These are phyloP conservation scores for Thalassaphorura encarpata DNA, from an alignment of 1,140 invertebrate species.

Conservation along the genomic window DNA sequence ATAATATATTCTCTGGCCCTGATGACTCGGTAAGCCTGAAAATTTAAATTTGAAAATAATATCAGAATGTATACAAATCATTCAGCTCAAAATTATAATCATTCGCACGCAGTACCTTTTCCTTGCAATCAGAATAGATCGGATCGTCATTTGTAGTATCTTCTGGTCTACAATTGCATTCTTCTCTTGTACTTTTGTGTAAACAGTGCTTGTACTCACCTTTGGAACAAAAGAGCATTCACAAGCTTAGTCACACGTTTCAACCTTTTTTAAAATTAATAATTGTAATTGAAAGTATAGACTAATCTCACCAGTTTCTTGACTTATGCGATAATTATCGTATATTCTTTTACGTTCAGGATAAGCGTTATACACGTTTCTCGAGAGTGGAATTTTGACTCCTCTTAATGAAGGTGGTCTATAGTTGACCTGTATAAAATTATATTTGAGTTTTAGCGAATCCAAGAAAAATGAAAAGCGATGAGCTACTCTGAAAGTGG, in stretches of 20 bases:
- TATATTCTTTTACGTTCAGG: neutral
- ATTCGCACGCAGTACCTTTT: neutral
- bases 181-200: neutral
- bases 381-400: neutral
- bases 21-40: neutral
- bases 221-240: too few species aligned
- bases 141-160: neutral
- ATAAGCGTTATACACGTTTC: neutral
- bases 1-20: neutral
- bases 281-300: too few species aligned
- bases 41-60: too few species aligned
- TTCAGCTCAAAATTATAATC: too few species aligned
- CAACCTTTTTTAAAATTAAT: too few species aligned
- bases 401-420: neutral
- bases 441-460: too few species aligned
- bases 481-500: too few species aligned
- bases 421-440: neutral
- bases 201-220: neutral
- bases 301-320: neutral
- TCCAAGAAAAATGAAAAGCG: too few species aligned
- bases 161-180: neutral
- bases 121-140: neutral
- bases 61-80: too few species aligned
- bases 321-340: neutral
- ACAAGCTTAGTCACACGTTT: too few species aligned